Base-by-base conservation (phyloP, 2,888 invertebrate genomes). In the Drosophila mercatorum region DNA sequence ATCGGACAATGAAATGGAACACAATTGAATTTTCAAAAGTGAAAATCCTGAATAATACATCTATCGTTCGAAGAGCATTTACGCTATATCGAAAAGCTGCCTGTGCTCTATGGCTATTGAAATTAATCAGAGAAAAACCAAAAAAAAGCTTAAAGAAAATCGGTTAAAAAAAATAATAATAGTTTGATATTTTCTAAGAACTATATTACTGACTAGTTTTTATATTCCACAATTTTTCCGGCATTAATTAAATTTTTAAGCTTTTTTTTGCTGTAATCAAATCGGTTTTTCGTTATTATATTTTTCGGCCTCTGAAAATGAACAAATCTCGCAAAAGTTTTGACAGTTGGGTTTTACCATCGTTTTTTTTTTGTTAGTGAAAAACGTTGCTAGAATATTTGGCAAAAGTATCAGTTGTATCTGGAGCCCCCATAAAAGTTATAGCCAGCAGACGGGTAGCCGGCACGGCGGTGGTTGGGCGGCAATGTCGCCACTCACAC, bases 1-100 rank as follows among this genome's bases (percentile, higher is more conserved):
- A 43, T 22, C 51, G 44, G 44, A 63, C 77, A 71, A 75, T 74
- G 70, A 70, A 74, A 64, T 64, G 53, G 31, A 70, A 59, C 52
- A 68, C 74, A 78, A 77, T 74, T 71, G 49, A 64, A 71, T 67
- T 61, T 72, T 44, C 68, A 72, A 66, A 66, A 59, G 65, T 51
- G 75, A 28, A 72, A 59, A 36, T 65, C 34, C 40, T 77, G 64
- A 77, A 77, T 74, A 76, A 68, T 65, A 31, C 36, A 68, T 62
- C 31, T 40, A 43, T 53, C 49, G 47, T 41, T 17, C 41, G 11
- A 26, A 36, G 22, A 11, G 34, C 12, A 36, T 49, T 14, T 26
- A 2, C 4, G n/a, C 10, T 17, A 52, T 55, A 58, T 64, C 43
- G 44, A 49, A 75, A 6, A 26, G 22, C 40, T 0, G 36, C 40